These are phyloP conservation scores for Physeter macrocephalus DNA, from an alignment of 2,113 vertebrate species.

Conservation along the genomic window DNA sequence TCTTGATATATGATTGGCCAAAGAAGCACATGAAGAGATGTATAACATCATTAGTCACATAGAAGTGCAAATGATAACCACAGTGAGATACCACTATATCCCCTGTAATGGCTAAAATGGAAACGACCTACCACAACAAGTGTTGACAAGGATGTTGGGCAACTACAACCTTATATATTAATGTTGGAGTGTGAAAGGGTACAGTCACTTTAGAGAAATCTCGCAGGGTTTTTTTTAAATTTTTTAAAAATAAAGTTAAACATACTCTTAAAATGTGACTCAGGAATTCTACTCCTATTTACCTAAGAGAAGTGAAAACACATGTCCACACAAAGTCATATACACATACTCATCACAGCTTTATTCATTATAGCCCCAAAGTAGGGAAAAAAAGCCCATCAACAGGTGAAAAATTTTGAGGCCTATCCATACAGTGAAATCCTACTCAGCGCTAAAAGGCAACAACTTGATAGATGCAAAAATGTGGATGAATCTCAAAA, in stretches of 20 bases:
- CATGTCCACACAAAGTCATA: not conserved
- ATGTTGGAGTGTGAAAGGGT: not conserved
- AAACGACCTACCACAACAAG: not conserved
- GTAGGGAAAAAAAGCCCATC: not conserved
- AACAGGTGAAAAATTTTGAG: not conserved
- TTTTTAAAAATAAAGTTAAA: not conserved
- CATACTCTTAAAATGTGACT: not conserved
- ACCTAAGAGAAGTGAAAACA: not conserved
- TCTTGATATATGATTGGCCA: not conserved
- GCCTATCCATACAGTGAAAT: not conserved
- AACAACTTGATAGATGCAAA: not conserved
- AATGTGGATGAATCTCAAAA: not conserved
- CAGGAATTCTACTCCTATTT: not conserved
- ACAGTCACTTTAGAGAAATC: not conserved
- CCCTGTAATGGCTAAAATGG: not conserved
- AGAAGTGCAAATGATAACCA: not conserved
- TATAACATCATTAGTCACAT: not conserved
- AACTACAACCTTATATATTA: not conserved
- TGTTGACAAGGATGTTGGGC: not conserved
- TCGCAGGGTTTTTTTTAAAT: not conserved
- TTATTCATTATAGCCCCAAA: not conserved
- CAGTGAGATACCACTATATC: not conserved
- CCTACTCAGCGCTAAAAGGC: not conserved
- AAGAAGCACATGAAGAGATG: not conserved
- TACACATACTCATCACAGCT: not conserved